Conservation (phyloP, 2,888 invertebrate genomes). For the Cephus rjabovi region DNA sequence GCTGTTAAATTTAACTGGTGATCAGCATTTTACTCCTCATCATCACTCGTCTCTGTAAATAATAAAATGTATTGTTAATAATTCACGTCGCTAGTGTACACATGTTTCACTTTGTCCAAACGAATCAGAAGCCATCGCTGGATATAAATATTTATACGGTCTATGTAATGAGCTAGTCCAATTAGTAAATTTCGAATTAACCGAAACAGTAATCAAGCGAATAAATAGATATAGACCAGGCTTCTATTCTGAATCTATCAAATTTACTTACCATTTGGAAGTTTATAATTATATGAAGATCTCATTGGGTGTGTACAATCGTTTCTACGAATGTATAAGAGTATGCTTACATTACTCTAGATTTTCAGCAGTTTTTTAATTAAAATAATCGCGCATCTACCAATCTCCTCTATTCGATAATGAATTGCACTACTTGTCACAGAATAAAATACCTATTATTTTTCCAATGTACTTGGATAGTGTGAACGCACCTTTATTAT, state of each 20-base stretch:
- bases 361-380: no score
- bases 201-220: background rate
- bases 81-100: background rate
- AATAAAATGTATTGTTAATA: background rate
- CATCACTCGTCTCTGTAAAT: background rate
- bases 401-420: no score
- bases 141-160: background rate
- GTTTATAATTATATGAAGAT: background rate
- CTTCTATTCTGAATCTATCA: background rate
- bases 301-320: no score
- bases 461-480: no score
- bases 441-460: no score
- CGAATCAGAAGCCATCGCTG: background rate
- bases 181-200: background rate
- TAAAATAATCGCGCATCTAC: no score
- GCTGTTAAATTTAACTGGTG: background rate
- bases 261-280: background rate
- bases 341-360: no score
- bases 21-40: background rate
- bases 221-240: background rate
- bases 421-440: no score
- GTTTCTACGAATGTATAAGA: no score
- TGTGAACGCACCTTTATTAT: no score
- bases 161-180: background rate
- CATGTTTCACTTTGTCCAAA: background rate